These are phyloP conservation scores for Anhinga anhinga DNA, from an alignment of 2,113 vertebrate species.

Conservation along the genomic window DNA sequence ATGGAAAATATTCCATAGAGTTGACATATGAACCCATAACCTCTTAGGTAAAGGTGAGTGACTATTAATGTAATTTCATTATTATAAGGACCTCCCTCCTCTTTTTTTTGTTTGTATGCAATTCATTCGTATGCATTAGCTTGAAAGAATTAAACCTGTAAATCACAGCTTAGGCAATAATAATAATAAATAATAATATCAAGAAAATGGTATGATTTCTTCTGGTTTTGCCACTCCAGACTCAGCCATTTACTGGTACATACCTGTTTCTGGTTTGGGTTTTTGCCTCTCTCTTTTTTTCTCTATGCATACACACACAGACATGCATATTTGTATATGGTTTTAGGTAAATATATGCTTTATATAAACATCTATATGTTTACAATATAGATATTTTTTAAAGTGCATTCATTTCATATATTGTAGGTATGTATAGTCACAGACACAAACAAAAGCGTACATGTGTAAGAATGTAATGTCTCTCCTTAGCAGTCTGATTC, in stretches of 20 bases:
- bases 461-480: not conserved
- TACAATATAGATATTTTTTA: not conserved
- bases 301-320: not conserved
- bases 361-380: not conserved
- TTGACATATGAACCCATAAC: slow-evolving; percentile 48
- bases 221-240: slow-evolving; percentile 3
- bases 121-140: slow-evolving; percentile 37
- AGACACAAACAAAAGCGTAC: not conserved
- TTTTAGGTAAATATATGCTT: not conserved
- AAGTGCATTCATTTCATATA: not conserved
- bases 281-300: not conserved
- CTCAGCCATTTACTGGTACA: not conserved
- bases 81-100: not conserved
- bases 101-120: not conserved
- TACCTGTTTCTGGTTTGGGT: not conserved
- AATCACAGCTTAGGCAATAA: slow-evolving; percentile 41
- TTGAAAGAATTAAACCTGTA: slow-evolving; percentile 60
- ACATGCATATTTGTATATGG: not conserved
- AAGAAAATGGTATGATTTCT: not conserved
- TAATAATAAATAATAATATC: not conserved
- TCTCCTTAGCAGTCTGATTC: not conserved
- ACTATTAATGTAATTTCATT: slow-evolving; percentile 56
- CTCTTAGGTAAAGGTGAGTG: slow-evolving; percentile 65
- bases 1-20: slow-evolving; percentile 2
- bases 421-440: not conserved